phyloP scores from a whole-genome alignment of 1,140 invertebrate genomes.

The Scaptomyza montana region DNA sequence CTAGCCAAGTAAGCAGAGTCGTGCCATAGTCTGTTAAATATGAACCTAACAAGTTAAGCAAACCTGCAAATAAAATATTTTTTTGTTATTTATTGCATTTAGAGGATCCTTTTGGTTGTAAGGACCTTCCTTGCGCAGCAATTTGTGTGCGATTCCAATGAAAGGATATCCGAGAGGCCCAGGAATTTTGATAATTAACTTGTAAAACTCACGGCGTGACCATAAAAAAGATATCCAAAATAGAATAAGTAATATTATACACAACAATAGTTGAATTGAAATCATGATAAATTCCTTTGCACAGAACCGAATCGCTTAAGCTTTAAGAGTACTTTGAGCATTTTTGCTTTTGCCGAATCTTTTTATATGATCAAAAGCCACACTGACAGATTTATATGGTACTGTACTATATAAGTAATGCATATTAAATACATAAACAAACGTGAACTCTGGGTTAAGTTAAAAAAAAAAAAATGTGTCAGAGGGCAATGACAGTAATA shows the following conservation, averaged over 20 bases:
- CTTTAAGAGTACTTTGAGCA: background rate
- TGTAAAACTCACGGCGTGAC: conserved; percentile 5
- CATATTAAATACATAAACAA: background rate
- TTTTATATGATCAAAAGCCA: background rate
- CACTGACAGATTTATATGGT: background rate
- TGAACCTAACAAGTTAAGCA: background rate
- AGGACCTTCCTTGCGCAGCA: background rate
- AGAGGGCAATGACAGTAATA: background rate
- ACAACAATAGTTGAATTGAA: background rate
- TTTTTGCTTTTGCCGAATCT: background rate
- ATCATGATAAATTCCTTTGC: background rate
- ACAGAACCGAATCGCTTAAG: background rate
- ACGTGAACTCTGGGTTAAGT: background rate
- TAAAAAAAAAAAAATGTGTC: background rate
- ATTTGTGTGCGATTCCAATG: background rate
- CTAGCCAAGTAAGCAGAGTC: background rate
- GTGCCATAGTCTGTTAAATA: conserved; percentile 1
- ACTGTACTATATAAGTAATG: background rate
- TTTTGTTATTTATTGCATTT: too few relatives aligned
- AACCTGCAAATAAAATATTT: background rate
- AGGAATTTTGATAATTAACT: background rate
- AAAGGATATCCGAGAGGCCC: conserved; percentile 10
- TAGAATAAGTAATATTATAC: background rate
- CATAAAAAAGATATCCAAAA: background rate
- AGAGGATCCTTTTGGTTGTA: too few relatives aligned